Evolutionary conservation across 1,140 invertebrate species (phyloP), one percentile per base, ranked within the genome.

Genomic region (Gerris buenoi): DNA sequence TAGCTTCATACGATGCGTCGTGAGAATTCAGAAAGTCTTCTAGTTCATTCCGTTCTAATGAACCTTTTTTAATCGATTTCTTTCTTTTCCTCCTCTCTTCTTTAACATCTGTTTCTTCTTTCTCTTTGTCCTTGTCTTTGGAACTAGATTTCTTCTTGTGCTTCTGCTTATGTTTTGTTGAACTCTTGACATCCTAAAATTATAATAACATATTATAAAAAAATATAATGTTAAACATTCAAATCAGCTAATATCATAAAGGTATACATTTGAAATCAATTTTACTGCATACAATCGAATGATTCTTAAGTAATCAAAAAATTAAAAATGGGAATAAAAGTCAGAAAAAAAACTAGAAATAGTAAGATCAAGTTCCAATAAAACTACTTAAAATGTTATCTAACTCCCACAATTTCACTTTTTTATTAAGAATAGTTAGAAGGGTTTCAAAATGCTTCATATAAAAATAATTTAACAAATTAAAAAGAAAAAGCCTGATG

Each of bases 1-100:
- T 62, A n/a, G 66, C 69, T 67, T 71, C 70, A 57, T 71, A 71
- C 18, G 68, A 67, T 66, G 29, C 29, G 63, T 71, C 67, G 60
- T 68, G 58, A 14, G 70, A 68, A 25, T 68, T 67, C 2, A 70
- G 62, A 57, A 70, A 70, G 15, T 68, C 63, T 68, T 70, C 69
- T 14, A 71, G 57, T 61, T 67, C 66, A 56, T 69, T 64, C 13
- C 58, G 64, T 27, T 68, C 70, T 23, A 64, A 65, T 26, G 25
- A 18, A 29, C 33, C 27, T 27, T 68, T 65, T n/a, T 46, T 58
- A 3, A n/a, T n/a, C 57, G 68, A 68, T 64, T 70, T 71, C 66
- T 67, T 71, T 66, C 68, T 71, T 10, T 27, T 70, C 60, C 68
- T 67, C 29, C 68, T 65, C 46, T 71, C 67, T 60, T 69, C 68